These are phyloP conservation scores for Smittia sp. DNA, from an alignment of 2,888 invertebrate species.

Conservation along the genomic window DNA sequence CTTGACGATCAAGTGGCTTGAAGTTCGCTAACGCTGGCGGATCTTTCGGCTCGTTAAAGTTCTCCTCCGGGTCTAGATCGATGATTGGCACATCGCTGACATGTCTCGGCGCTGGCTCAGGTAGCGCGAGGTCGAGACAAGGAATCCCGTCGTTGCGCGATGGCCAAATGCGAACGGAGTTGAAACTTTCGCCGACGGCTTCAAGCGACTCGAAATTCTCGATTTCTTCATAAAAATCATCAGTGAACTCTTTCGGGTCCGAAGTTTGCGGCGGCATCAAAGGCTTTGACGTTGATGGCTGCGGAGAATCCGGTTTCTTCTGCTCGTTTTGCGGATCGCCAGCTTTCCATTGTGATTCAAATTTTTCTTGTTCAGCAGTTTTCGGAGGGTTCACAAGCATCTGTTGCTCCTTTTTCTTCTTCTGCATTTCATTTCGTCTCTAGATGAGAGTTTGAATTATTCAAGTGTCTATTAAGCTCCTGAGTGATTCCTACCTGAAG, in stretches of 20 bases:
- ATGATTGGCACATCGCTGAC: neutral
- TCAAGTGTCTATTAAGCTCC: neutral
- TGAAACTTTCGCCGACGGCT: neutral
- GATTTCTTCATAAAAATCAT: neutral
- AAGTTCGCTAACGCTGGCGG: neutral
- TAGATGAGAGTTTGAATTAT: constrained; percentile 51
- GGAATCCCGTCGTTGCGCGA: neutral
- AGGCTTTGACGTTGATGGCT: neutral
- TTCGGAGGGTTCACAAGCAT: neutral
- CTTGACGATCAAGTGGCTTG: constrained; percentile 48
- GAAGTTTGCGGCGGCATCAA: neutral
- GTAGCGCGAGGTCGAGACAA: neutral
- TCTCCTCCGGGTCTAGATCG: neutral
- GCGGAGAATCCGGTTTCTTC: neutral
- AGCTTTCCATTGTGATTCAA: constrained; percentile 25
- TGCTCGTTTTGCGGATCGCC: neutral
- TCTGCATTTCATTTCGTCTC: constrained; percentile 71
- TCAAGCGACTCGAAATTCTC: neutral
- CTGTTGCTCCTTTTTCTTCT: constrained; percentile 58
- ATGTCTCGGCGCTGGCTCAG: neutral
- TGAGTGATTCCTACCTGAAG: constrained; percentile 48
- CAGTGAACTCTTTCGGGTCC: neutral
- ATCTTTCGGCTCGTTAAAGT: neutral
- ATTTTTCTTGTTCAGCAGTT: constrained; percentile 43
- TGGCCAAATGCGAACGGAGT: neutral